These are phyloP conservation scores for Plectus sambesii DNA, from an alignment of 1,140 invertebrate genomes.

Conservation along the genomic window DNA sequence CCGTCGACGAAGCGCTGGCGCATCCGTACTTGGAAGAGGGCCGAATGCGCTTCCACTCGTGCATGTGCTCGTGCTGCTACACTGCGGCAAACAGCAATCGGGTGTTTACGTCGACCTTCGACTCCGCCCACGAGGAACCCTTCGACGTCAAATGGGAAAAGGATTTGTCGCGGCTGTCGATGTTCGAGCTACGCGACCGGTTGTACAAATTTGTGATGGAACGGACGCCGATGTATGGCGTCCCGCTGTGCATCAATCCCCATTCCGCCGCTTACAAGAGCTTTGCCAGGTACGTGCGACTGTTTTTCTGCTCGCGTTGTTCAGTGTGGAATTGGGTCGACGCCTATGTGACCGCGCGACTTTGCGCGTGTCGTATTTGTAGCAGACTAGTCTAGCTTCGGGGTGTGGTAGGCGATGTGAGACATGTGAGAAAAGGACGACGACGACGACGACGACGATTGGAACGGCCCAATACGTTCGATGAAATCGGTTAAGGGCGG, in stretches of 20 bases:
- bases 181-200: conserved; percentile 65
- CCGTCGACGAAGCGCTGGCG: conserved; percentile 78
- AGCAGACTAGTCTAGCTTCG: no score
- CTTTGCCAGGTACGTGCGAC: conserved; percentile 85
- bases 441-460: no score
- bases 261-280: conserved; percentile 97
- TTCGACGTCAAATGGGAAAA: conserved; percentile 44
- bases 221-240: conserved; percentile 72
- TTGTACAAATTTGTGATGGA: conserved; percentile 96
- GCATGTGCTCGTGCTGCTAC: conserved; percentile 94
- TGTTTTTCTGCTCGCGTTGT: neutral
- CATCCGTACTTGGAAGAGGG: conserved; percentile 97
- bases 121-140: conserved; percentile 57
- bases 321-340: neutral
- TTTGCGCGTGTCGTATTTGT: conserved; percentile 1
- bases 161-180: conserved; percentile 39
- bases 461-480: no score
- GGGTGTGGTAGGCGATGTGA: no score
- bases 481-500: no score
- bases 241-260: conserved; percentile 96
- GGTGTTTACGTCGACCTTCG: conserved; percentile 81
- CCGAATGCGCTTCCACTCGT: conserved; percentile 90
- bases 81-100: conserved; percentile 59
- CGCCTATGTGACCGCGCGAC: neutral
- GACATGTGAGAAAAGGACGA: no score